Conservation (phyloP, 2,113 vertebrate genomes). For the Podocnemis expansa region DNA sequence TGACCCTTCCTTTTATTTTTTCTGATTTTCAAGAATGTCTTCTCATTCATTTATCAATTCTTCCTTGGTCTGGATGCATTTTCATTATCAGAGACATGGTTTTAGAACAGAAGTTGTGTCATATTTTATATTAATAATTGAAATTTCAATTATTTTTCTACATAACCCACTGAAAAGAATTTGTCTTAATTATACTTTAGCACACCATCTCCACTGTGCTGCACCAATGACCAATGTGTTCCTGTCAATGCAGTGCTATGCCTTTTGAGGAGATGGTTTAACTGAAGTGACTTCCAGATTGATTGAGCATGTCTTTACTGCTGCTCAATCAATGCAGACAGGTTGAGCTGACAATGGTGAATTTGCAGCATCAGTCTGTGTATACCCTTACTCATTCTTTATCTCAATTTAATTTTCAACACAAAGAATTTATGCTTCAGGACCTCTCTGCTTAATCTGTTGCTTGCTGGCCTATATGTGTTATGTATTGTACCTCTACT, state of each 20-base stretch:
- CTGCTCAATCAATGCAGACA: too few relatives aligned
- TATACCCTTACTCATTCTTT: neutral
- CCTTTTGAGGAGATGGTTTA: too few relatives aligned
- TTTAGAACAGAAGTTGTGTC: constrained; percentile 52
- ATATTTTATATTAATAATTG: constrained; percentile 44
- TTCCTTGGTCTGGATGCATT: constrained; percentile 7
- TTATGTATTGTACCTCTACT: neutral
- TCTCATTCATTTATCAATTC: constrained; percentile 54
- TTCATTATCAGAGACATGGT: constrained; percentile 51
- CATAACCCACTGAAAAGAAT: constrained; percentile 17
- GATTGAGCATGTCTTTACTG: too few relatives aligned
- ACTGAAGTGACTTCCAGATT: too few relatives aligned
- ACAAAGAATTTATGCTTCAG: neutral
- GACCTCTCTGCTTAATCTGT: neutral
- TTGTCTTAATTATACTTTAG: neutral
- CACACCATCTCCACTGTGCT: too few relatives aligned
- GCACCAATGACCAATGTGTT: too few relatives aligned
- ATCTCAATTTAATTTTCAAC: neutral
- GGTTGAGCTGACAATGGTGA: too few relatives aligned
- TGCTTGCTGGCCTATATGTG: neutral
- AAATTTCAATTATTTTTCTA: constrained; percentile 42
- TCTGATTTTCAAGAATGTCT: constrained; percentile 60
- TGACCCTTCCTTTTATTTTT: constrained; percentile 65
- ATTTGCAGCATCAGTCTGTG: too few relatives aligned
- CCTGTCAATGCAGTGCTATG: too few relatives aligned